Percentiles rank a stretch among this genome's conserved stretches.
These are phyloP conservation scores for Drosophila tropicalis DNA, from an alignment of 1,140 invertebrate species.

Conservation along the genomic window DNA sequence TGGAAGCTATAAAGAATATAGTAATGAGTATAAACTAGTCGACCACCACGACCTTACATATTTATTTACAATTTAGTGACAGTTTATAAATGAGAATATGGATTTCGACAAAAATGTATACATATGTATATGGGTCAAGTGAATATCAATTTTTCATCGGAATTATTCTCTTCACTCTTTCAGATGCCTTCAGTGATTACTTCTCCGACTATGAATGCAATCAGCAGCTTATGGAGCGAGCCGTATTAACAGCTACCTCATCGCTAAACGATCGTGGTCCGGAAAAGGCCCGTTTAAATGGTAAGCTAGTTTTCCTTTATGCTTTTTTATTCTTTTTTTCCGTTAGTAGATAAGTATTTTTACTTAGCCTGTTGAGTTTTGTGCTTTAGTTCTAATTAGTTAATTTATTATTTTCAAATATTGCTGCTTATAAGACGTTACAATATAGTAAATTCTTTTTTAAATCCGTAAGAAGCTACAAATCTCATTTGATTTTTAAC, in stretches of 20 bases:
- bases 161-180: slow-evolving; percentile 36
- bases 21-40: background rate
- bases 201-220: slow-evolving; percentile 88
- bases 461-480: too few species aligned
- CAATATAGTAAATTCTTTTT: background rate
- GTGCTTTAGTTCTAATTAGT: slow-evolving; percentile 22
- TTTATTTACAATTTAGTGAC: slow-evolving; percentile 55
- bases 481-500: too few species aligned
- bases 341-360: background rate
- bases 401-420: slow-evolving; percentile 1
- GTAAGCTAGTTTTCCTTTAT: slow-evolving; percentile 84
- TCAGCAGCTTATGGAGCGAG: slow-evolving; percentile 88
- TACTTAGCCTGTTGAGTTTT: slow-evolving; percentile 16
- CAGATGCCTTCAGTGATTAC: slow-evolving; percentile 79
- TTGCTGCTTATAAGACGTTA: background rate
- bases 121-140: slow-evolving; percentile 45
- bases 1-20: too few species aligned
- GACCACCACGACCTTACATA: slow-evolving; percentile 13
- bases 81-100: slow-evolving; percentile 39
- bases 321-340: slow-evolving; percentile 4
- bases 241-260: slow-evolving; percentile 90
- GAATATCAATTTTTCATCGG: background rate
- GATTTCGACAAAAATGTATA: background rate
- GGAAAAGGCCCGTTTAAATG: slow-evolving; percentile 91
- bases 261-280: slow-evolving; percentile 90